These are phyloP conservation scores for Aphodius granarius DNA, from an alignment of 2,888 invertebrate genomes.

Conservation along the genomic window DNA sequence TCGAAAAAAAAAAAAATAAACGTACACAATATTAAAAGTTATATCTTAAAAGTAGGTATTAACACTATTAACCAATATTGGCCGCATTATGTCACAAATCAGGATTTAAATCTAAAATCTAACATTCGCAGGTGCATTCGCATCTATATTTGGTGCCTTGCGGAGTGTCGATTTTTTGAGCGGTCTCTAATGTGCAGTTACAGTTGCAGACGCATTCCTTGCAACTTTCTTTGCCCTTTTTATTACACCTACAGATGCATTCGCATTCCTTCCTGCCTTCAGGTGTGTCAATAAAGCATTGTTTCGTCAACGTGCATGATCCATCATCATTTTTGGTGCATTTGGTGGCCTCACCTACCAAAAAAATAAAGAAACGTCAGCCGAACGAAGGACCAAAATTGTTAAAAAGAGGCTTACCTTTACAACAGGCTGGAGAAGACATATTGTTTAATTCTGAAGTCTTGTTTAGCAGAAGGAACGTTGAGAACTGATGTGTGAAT, in stretches of 20 bases:
- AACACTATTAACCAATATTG: not conserved
- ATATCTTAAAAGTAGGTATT: not conserved
- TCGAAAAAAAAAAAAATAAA: too few species aligned
- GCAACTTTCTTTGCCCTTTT: constrained; percentile 11
- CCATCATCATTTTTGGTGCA: constrained; percentile 20
- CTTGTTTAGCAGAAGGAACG: not conserved
- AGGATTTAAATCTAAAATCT: too few species aligned
- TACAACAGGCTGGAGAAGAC: not conserved
- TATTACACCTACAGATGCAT: constrained; percentile 30
- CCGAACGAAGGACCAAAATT: not conserved
- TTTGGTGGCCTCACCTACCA: not conserved
- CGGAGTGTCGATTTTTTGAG: constrained; percentile 26
- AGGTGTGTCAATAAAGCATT: constrained; percentile 22
- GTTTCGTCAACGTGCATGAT: constrained; percentile 20
- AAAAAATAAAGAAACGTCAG: not conserved
- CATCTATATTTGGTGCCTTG: constrained; percentile 30
- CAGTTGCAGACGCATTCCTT: constrained; percentile 32
- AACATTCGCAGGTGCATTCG: constrained; percentile 26
- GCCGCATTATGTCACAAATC: constrained; percentile 24
- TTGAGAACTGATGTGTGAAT: not conserved
- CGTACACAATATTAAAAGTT: not conserved
- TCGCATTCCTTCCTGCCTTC: constrained; percentile 29
- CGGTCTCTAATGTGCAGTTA: constrained; percentile 30
- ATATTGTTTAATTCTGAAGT: not conserved
- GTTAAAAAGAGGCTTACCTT: not conserved